Evolutionary conservation across 2,888 invertebrate species (phyloP).

Genomic region (Nymphalis c-album): DNA sequence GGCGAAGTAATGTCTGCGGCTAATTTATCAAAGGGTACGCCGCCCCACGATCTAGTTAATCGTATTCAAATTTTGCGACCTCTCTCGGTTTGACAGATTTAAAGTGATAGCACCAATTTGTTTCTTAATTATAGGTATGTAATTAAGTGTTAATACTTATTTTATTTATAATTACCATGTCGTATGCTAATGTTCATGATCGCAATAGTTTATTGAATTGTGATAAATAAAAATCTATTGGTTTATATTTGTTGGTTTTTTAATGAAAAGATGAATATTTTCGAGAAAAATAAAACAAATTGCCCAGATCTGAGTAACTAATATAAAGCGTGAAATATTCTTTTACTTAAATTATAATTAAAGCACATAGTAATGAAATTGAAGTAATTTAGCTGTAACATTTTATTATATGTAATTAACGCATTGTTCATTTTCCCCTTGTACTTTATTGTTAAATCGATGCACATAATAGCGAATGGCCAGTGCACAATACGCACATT

Average conservation of each 20-base stretch:
- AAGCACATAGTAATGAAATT: no score
- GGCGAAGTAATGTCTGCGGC: conserved; percentile 11
- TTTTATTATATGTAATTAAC: conserved; percentile 14
- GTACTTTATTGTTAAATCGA: conserved; percentile 21
- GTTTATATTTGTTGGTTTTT: no score
- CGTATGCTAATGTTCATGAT: background rate
- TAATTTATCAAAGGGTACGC: conserved; percentile 28
- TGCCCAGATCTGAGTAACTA: no score
- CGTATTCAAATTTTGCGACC: conserved; percentile 27
- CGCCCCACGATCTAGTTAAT: conserved; percentile 24
- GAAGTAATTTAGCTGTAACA: background rate
- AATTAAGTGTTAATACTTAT: background rate
- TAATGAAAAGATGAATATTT: no score
- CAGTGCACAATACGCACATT: conserved; percentile 42
- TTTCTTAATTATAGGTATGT: conserved; percentile 2
- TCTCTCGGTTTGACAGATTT: conserved; percentile 22
- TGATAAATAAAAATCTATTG: background rate
- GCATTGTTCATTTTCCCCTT: conserved; percentile 12
- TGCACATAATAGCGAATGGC: conserved; percentile 31
- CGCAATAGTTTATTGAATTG: background rate
- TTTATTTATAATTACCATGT: background rate
- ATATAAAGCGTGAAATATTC: no score
- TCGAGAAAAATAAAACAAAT: no score
- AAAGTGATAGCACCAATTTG: conserved; percentile 12
- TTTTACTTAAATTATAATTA: no score